These are phyloP conservation scores for Tyrannus savana DNA, from an alignment of 2,113 vertebrate genomes.

Conservation along the genomic window DNA sequence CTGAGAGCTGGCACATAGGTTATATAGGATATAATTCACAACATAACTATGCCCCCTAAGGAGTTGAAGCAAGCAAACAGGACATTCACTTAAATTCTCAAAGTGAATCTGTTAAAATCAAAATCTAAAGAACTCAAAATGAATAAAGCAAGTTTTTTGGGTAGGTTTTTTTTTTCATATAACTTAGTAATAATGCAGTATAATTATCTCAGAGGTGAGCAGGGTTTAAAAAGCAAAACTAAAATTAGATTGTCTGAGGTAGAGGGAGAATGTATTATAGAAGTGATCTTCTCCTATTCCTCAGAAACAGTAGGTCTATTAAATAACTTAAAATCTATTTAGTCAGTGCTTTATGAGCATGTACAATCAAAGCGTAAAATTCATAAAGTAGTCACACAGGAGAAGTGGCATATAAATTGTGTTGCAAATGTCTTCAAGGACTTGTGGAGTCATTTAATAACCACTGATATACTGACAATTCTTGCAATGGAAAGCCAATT, in stretches of 20 bases:
- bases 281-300: neutral
- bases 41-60: neutral
- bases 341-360: neutral
- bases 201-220: neutral
- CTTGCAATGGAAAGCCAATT: neutral
- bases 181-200: neutral
- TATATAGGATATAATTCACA: neutral
- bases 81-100: neutral
- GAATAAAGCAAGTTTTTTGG: neutral
- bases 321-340: neutral
- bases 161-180: neutral
- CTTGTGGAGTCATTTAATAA: neutral
- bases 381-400: slow-evolving; percentile 10
- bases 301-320: neutral
- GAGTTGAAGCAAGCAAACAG: neutral
- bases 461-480: neutral
- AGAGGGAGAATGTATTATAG: neutral
- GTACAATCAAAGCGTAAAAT: slow-evolving; percentile 6
- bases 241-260: neutral
- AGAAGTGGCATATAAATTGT: neutral
- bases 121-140: neutral
- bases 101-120: neutral
- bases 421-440: neutral
- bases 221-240: neutral
- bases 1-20: neutral